A percentile compares a stretch with the other conserved stretches of the same genome.
Evolutionary conservation across 1,140 invertebrate species (phyloP).

Genomic region (Drosophila mauritiana): DNA sequence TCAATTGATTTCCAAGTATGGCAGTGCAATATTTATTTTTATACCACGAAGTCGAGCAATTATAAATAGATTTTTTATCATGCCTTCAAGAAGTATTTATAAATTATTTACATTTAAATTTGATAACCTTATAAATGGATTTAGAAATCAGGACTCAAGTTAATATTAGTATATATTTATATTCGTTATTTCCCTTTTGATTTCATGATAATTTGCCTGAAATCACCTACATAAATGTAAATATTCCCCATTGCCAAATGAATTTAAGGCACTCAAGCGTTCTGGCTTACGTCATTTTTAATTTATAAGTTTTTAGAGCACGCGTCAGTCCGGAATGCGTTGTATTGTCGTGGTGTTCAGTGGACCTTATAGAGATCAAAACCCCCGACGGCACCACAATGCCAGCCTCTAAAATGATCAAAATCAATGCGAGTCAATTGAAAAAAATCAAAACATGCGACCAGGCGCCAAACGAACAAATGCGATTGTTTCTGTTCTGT

Average conservation of each 20-base stretch:
- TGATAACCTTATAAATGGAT: no score
- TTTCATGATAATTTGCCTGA: background rate
- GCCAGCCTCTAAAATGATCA: conserved; percentile 51
- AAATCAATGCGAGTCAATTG: conserved; percentile 79
- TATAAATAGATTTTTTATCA: no score
- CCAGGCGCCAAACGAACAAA: conserved; percentile 65
- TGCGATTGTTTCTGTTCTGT: conserved; percentile 6
- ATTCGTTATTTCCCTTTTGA: background rate
- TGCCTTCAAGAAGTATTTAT: no score
- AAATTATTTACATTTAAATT: no score
- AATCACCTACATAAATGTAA: background rate
- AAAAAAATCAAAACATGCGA: conserved; percentile 38
- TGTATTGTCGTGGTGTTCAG: conserved; percentile 38
- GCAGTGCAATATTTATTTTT: no score
- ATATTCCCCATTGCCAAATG: conserved; percentile 3
- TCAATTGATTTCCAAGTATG: background rate
- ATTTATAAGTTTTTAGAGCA: conserved; percentile 60
- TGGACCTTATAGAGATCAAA: conserved; percentile 56
- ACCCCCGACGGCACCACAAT: conserved; percentile 7
- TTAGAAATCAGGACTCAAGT: background rate
- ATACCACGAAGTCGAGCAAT: background rate
- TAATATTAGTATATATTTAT: background rate
- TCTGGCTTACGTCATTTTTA: conserved; percentile 46
- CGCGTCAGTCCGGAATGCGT: conserved; percentile 51
- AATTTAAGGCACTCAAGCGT: conserved; percentile 12